Evolutionary conservation across 2,797 vertebrate species (phyloP).

Genomic region (Muscicapa comitata): DNA sequence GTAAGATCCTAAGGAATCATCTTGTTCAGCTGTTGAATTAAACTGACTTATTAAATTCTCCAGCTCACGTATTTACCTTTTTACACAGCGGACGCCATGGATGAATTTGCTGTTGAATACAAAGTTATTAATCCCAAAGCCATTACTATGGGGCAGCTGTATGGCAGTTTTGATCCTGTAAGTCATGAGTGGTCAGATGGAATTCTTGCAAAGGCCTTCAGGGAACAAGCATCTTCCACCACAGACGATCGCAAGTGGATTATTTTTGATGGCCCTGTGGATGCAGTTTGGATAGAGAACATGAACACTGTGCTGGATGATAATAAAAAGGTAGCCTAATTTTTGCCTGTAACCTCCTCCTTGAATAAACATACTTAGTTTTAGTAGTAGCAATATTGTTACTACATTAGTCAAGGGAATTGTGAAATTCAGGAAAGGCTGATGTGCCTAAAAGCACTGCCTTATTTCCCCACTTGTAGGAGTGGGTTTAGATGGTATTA

Average conservation of each 20-base stretch:
- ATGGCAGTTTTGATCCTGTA: constrained; percentile 89
- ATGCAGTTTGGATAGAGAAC: constrained; percentile 97
- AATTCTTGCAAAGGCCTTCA: constrained; percentile 85
- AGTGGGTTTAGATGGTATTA: neutral
- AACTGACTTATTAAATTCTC: neutral
- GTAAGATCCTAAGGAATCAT: neutral
- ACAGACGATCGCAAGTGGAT: constrained; percentile 90
- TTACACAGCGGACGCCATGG: constrained; percentile 78
- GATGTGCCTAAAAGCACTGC: neutral
- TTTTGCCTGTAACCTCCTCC: neutral
- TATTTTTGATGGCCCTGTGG: constrained; percentile 93
- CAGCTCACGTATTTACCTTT: neutral
- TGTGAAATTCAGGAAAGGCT: neutral
- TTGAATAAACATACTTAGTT: neutral
- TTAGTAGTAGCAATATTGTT: neutral
- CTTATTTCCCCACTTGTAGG: neutral
- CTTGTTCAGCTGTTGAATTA: neutral
- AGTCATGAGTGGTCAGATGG: constrained; percentile 95
- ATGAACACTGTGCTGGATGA: constrained; percentile 97
- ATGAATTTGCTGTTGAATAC: constrained; percentile 88
- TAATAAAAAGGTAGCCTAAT: constrained; percentile 88
- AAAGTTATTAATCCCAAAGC: constrained; percentile 92
- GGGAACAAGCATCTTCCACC: constrained; percentile 83
- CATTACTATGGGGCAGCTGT: constrained; percentile 92
- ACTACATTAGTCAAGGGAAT: neutral